phyloP scores from a whole-genome alignment of 2,797 vertebrate species.

The Syngnathus rostellatus region DNA sequence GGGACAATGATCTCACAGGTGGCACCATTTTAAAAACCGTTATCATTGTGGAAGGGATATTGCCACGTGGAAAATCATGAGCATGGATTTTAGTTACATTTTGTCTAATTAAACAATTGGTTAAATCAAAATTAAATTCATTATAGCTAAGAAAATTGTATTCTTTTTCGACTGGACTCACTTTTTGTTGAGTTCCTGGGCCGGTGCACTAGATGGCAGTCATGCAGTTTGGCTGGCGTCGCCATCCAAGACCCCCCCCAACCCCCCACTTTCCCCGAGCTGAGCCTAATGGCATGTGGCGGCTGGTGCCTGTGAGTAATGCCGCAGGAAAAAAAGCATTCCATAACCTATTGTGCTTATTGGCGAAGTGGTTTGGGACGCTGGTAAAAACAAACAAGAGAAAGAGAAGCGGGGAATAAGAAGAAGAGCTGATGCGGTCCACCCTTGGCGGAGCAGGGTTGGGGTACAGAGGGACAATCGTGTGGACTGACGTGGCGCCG shows the following conservation, averaged over 20 bases:
- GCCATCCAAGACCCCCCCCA: background rate
- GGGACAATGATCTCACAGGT: too few species aligned
- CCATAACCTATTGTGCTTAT: slow-evolving; percentile 70
- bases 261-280: slow-evolving; percentile 15
- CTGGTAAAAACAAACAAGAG: slow-evolving; percentile 48
- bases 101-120: too few species aligned
- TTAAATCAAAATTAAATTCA: too few species aligned
- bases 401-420: slow-evolving; percentile 11
- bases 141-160: too few species aligned
- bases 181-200: background rate
- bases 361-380: slow-evolving; percentile 52
- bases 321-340: slow-evolving; percentile 66
- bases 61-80: too few species aligned
- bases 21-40: too few species aligned
- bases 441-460: slow-evolving; percentile 53
- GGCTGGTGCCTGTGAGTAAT: slow-evolving; percentile 67
- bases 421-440: slow-evolving; percentile 39
- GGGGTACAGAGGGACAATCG: slow-evolving; percentile 32
- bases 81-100: too few species aligned
- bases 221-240: slow-evolving; percentile 25
- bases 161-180: too few species aligned
- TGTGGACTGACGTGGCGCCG: slow-evolving; percentile 31
- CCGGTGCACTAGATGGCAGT: slow-evolving; percentile 65
- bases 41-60: too few species aligned
- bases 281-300: slow-evolving; percentile 67